Evolutionary conservation across 2,113 vertebrate genomes (phyloP), one percentile per base, ranked within the genome.

Genomic region (Crotalus viridis): DNA sequence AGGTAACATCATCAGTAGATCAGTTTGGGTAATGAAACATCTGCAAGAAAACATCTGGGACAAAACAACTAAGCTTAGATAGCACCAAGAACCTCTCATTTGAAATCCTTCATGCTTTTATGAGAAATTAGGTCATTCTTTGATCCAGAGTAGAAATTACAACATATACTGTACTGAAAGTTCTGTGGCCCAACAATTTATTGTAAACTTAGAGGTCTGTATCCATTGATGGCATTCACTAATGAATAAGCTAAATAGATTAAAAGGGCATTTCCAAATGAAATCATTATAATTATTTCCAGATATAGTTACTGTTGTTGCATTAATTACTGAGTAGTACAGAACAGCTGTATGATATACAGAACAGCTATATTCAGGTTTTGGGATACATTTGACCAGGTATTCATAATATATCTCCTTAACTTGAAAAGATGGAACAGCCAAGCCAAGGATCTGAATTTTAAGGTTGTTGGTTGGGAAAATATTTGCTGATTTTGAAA

Each of bases 81-180:
- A 61, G 26, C 3, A 26, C 3, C 59, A 61, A 61, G 59, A 10
- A 61, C 24, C 59, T 28, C 59, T 61, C 59, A 43, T 8, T n/a
- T 52, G 13, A 64, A 10, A 59, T 86, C 22, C 57, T 86, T 28
- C 5, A 85, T 48, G 10, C 33, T 89, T 89, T 48, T 89, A 1
- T 5, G 90, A 87, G 10, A 87, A 93, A 93, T 46, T 51, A 89
- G 43, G 55, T 48, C 48, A 59, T 91, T 93, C 89, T 57, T 2
- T 92, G 87, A 92, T 0, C 15, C 89, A 69, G 0, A 1, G 87
- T 6, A 88, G 28, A 54, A 90, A 69, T 88, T 2, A 22, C 0
- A 43, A 4, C 28, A 59, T 52, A 28, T 85, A 9, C 39, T 39
- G 39, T 39, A 39, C 89, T 15, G 17, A 86, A 17, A 90, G 86